Percentiles rank a stretch among this genome's conserved stretches.
Conservation (phyloP, 2,113 vertebrate genomes). For the Myrmecobius fasciatus region DNA sequence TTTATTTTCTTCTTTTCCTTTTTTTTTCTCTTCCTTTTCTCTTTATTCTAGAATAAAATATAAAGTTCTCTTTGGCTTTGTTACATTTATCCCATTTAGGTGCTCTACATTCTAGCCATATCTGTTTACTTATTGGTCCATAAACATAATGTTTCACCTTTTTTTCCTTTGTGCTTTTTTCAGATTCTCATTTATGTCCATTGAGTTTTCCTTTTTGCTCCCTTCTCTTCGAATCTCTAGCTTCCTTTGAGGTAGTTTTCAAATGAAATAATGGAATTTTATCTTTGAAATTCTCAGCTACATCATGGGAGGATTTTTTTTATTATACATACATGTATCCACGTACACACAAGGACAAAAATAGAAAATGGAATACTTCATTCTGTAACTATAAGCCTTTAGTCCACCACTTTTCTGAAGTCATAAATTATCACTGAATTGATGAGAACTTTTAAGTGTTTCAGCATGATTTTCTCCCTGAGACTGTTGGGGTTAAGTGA, state of each 20-base stretch:
- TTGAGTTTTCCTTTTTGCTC: neutral
- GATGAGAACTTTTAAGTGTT: neutral
- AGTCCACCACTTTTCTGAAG: neutral
- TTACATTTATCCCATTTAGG: neutral
- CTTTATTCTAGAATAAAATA: neutral
- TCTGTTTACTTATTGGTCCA: neutral
- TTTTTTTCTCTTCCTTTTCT: neutral
- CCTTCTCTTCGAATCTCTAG: neutral
- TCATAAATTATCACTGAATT: neutral
- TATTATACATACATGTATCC: neutral
- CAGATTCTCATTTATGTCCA: neutral
- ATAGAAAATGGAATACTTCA: neutral
- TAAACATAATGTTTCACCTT: neutral
- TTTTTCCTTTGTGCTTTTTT: neutral
- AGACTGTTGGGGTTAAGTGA: too few species aligned
- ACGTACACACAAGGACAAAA: neutral
- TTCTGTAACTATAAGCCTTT: neutral
- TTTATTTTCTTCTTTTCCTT: neutral
- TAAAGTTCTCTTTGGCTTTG: neutral
- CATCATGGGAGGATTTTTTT: neutral
- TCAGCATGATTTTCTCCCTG: too few species aligned
- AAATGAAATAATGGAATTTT: neutral
- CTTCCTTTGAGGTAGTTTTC: neutral
- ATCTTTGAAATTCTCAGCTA: neutral
- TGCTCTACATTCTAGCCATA: neutral